These are phyloP conservation scores for Alligator mississippiensis DNA, from an alignment of 2,113 vertebrate genomes.

Conservation along the genomic window DNA sequence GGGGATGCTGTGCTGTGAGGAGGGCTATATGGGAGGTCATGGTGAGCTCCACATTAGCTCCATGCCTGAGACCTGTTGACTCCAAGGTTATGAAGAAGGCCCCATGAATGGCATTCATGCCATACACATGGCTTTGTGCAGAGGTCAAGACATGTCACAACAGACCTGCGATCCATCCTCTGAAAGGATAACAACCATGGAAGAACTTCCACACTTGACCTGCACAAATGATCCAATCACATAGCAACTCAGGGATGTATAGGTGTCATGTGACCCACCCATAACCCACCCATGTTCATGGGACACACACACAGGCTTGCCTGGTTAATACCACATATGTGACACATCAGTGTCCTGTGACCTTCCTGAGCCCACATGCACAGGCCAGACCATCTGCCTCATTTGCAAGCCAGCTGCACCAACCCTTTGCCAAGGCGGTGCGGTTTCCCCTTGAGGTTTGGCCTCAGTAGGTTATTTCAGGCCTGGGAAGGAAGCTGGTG, in stretches of 20 bases:
- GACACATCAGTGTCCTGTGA: background rate
- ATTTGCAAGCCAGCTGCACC: background rate
- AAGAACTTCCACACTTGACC: background rate
- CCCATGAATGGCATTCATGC: background rate
- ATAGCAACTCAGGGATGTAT: background rate
- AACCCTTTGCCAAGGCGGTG: background rate
- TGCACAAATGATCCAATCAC: background rate
- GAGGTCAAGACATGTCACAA: background rate
- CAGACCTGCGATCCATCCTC: background rate
- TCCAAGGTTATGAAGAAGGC: background rate
- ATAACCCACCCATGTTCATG: background rate
- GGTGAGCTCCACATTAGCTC: background rate
- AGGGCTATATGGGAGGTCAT: background rate
- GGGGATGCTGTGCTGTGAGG: background rate
- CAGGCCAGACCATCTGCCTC: no score
- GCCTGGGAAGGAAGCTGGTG: constrained; percentile 4
- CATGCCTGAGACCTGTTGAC: background rate
- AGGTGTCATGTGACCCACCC: background rate
- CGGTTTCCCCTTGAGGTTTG: background rate
- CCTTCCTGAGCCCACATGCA: background rate
- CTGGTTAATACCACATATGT: background rate
- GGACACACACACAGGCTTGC: background rate
- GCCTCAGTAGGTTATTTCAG: background rate
- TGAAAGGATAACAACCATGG: background rate
- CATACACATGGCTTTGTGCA: background rate